These are phyloP conservation scores for Sarcophaga rosellei DNA, from an alignment of 2,888 invertebrate genomes.

Conservation along the genomic window DNA sequence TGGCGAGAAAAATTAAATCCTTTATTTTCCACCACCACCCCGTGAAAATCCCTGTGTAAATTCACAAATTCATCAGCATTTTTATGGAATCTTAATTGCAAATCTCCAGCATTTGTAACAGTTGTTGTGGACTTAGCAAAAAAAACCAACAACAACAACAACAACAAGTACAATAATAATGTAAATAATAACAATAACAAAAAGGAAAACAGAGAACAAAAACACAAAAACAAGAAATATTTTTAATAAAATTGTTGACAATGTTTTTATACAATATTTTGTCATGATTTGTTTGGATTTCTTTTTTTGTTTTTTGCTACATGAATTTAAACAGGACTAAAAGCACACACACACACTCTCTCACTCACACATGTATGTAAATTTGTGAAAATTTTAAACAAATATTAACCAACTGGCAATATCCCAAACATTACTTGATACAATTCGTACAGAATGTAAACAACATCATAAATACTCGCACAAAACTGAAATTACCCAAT, in stretches of 20 bases:
- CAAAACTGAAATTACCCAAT: too few relatives aligned
- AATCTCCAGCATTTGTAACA: slow-evolving; percentile 38
- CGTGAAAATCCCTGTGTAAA: too few relatives aligned
- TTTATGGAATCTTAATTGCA: slow-evolving; percentile 52
- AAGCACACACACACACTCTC: not conserved
- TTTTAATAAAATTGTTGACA: slow-evolving; percentile 51
- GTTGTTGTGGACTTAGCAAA: not conserved
- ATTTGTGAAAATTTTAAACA: too few relatives aligned
- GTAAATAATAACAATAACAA: slow-evolving; percentile 2
- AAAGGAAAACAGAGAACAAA: not conserved
- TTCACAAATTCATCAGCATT: slow-evolving; percentile 36
- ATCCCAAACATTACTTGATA: too few relatives aligned
- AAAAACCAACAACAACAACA: too few relatives aligned
- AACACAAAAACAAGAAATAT: slow-evolving; percentile 3
- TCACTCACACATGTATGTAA: too few relatives aligned
- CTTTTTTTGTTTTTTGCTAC: not conserved
- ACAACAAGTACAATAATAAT: not conserved
- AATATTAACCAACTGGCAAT: too few relatives aligned
- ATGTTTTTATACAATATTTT: slow-evolving; percentile 46
- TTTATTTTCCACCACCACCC: too few relatives aligned
- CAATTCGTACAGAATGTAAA: too few relatives aligned
- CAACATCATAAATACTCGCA: too few relatives aligned
- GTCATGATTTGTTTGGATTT: slow-evolving; percentile 36
- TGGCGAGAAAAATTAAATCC: too few relatives aligned
- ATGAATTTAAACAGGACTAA: not conserved